Percentiles rank a stretch among this genome's conserved stretches.
Evolutionary conservation across 2,888 invertebrate species (phyloP).

Genomic region (Oeneis ivallda): DNA sequence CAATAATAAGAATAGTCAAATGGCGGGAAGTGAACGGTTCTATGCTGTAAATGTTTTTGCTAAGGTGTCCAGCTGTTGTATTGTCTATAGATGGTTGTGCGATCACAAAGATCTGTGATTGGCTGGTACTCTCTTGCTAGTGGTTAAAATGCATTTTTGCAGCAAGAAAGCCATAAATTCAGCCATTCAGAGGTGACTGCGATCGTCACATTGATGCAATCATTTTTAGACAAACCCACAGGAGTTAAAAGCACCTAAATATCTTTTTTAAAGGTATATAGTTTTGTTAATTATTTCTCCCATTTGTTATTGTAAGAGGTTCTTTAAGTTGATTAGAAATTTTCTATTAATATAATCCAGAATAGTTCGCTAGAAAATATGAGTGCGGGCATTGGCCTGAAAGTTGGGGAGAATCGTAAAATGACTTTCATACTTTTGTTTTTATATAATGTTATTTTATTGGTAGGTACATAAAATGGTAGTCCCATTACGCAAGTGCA

Average conservation of each 20-base stretch:
- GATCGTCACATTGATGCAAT: no score
- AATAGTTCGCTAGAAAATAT: background rate
- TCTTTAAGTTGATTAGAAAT: background rate
- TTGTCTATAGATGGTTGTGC: no score
- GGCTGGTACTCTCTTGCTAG: no score
- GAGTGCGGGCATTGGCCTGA: constrained; percentile 5
- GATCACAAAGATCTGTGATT: no score
- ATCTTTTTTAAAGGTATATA: background rate
- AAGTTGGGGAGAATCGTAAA: background rate
- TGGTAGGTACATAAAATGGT: constrained; percentile 4
- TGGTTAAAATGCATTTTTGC: no score
- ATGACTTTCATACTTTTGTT: background rate
- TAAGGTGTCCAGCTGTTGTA: background rate
- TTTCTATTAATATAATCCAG: background rate
- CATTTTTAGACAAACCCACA: no score
- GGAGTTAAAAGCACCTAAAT: background rate
- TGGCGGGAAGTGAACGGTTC: background rate
- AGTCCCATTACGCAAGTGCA: constrained; percentile 10
- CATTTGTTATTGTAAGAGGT: background rate
- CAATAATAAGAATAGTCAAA: constrained; percentile 18
- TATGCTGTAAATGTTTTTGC: constrained; percentile 2
- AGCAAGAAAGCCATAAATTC: no score
- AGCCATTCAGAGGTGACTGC: no score
- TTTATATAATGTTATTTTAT: background rate
- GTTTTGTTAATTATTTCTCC: background rate